Base-by-base conservation (phyloP, 2,888 invertebrate genomes). In the Noctua janthina region DNA sequence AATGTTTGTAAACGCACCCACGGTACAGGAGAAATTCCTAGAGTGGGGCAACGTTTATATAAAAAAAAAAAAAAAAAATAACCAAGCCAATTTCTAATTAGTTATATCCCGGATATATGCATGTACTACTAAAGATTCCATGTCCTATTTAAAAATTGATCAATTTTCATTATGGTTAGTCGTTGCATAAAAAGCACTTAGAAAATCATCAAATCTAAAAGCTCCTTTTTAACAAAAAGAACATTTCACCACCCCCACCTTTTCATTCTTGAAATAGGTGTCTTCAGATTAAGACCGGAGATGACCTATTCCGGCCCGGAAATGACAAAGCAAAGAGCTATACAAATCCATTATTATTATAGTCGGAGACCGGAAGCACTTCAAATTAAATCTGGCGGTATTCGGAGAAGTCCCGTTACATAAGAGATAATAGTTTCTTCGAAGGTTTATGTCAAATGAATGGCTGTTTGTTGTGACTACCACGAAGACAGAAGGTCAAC, bases 251-350 rank as follows among this genome's bases (percentile, higher is more conserved):
- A 49, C 10, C 23, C 23, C 23, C 4, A 49, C 11, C 20, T 67
- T 39, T 59, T 43, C n/a, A 59, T 49, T 83, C n/a, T 67, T 39
- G 1, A 56, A 70, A 66, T 39, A 70, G 10, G 29, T 69, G 39
- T 78, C 78, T 43, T 59, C 54, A 83, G 5, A 70, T 39, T 15
- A 69, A 69, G 29, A 62, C 68, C 76, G 84, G 77, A 83, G 46
- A 64, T 76, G 62, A 46, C 43, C 39, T 23, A 46, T 77, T 62
- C 46, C 54, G 46, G 77, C 0, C 78, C 83, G 77, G 84, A 76
- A 83, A 69, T 69, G 35, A 49, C 69, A 23, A 23, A 77, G 78
- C 78, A 77, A 77, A 83, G 76, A 62, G 43, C 77, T 83, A n/a
- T 69, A 84, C 67, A 72, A 71, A 70, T 51, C 35, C 23, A 54